phyloP scores from a whole-genome alignment of 2,888 invertebrate genomes.

The Strigamia maritima region DNA sequence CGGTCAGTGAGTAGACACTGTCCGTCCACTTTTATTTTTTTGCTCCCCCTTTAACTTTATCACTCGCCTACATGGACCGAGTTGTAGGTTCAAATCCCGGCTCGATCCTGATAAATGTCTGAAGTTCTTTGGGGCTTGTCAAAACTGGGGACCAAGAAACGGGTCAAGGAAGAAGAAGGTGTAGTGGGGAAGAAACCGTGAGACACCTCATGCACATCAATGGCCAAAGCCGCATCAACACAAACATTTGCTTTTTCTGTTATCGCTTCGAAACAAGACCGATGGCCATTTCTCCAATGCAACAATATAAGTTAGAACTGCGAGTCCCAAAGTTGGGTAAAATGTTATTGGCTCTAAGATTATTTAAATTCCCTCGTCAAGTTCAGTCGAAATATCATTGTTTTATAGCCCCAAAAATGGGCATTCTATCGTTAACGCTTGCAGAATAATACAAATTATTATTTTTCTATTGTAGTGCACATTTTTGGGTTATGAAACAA shows the following conservation, averaged over 20 bases:
- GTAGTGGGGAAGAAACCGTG: background rate
- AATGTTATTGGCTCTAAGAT: too few relatives aligned
- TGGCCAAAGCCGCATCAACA: background rate
- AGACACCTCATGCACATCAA: background rate
- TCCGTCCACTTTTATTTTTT: slow-evolving; percentile 7
- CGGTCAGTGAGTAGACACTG: slow-evolving; percentile 9
- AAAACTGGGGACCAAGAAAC: background rate
- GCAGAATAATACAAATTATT: too few relatives aligned
- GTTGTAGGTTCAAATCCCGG: background rate
- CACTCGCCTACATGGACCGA: background rate
- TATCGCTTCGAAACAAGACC: background rate
- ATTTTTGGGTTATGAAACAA: too few relatives aligned
- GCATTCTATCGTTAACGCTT: too few relatives aligned
- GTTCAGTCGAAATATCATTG: too few relatives aligned
- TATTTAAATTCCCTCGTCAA: too few relatives aligned
- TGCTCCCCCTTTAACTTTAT: slow-evolving; percentile 1
- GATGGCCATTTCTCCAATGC: background rate
- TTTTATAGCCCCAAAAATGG: too few relatives aligned
- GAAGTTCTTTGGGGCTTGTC: slow-evolving; percentile 1
- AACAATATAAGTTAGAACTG: too few relatives aligned
- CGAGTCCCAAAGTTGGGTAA: too few relatives aligned
- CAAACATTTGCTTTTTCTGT: background rate
- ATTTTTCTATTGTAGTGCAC: too few relatives aligned
- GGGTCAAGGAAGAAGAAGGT: background rate
- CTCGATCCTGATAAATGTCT: slow-evolving; percentile 23